Evolutionary conservation across 2,797 vertebrate genomes (phyloP), one percentile per base, ranked within the genome.

Genomic region (Myripristis jacobus): DNA sequence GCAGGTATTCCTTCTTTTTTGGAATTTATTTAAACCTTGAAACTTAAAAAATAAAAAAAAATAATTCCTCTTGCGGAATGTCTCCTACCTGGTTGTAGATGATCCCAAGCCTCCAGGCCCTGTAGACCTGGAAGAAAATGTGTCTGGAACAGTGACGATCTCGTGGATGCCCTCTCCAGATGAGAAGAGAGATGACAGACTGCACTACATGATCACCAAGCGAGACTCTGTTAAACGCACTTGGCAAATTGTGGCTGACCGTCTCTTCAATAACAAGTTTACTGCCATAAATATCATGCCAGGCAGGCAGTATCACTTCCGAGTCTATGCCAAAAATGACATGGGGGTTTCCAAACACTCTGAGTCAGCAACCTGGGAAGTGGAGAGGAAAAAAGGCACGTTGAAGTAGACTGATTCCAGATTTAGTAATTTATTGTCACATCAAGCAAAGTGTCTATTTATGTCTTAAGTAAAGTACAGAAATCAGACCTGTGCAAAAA

Each of bases 231-330:
- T 85, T 1, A 94, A 93, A 24, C 89, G 91, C 1, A 52, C 77
- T 18, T 98, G 96, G 96, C 86, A 83, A 0, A 80, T 91, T 22
- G 88, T 93, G 75, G 95, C 94, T 0, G 94, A 95, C 66, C 90
- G 82, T 15, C 84, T 97, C 83, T 95, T 96, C 84, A 97, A 94
- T 82, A 96, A 96, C 90, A 96, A 91, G 81, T 96, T 93, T 82
- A 98, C 96, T 0, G 89, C 90, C 80, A 82, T 93, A 80, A 93
- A 92, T 1, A 83, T 96, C 80, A 80, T 97, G 86, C 92, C 96
- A 0, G 96, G 96, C 43, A 87, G 89, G 8, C 89, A 96, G 78
- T 96, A 98, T 77, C 83, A 92, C 77, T 98, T 97, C 87, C 91
- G 94, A 0, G 92, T 97, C 21, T 92, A 96, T 57, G 94, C 96